Conservation (phyloP, 2,113 vertebrate genomes). For the Scatophagus argus region DNA sequence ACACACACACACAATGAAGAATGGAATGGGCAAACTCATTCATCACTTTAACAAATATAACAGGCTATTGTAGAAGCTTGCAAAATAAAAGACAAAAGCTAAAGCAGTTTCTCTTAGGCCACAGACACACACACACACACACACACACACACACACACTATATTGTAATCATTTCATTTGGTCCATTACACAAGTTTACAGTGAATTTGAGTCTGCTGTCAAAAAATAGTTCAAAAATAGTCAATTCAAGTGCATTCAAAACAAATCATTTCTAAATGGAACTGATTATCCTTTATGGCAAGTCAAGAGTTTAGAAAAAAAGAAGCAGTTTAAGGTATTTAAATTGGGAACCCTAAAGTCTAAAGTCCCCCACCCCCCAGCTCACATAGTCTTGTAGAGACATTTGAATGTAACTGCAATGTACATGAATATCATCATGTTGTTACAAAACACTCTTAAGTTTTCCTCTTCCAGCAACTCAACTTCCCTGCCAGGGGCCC, state of each 20-base stretch:
- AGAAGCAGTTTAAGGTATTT: neutral
- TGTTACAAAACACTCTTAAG: neutral
- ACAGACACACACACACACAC: slow-evolving; percentile 13
- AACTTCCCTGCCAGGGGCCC: neutral
- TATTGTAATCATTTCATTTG: too few relatives aligned
- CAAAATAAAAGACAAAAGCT: slow-evolving; percentile 63
- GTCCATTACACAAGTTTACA: too few relatives aligned
- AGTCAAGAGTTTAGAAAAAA: neutral
- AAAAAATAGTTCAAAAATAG: too few relatives aligned
- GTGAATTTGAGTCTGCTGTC: too few relatives aligned
- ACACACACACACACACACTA: slow-evolving; percentile 1
- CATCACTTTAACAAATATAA: slow-evolving; percentile 79
- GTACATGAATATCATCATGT: neutral
- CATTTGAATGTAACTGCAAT: neutral
- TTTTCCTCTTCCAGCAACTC: slow-evolving; percentile 2
- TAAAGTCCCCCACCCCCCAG: neutral
- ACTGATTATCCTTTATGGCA: neutral
- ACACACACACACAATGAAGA: slow-evolving; percentile 65
- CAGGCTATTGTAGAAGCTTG: slow-evolving; percentile 59
- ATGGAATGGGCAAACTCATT: slow-evolving; percentile 75
- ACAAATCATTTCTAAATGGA: neutral
- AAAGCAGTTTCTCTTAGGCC: slow-evolving; percentile 59
- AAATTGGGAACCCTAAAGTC: neutral
- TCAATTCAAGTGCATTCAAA: too few relatives aligned
- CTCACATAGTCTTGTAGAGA: neutral